Percentiles rank a stretch among this genome's conserved stretches.
phyloP scores from a whole-genome alignment of 2,888 invertebrate species.

The Parapristionchus giblindavisi region DNA sequence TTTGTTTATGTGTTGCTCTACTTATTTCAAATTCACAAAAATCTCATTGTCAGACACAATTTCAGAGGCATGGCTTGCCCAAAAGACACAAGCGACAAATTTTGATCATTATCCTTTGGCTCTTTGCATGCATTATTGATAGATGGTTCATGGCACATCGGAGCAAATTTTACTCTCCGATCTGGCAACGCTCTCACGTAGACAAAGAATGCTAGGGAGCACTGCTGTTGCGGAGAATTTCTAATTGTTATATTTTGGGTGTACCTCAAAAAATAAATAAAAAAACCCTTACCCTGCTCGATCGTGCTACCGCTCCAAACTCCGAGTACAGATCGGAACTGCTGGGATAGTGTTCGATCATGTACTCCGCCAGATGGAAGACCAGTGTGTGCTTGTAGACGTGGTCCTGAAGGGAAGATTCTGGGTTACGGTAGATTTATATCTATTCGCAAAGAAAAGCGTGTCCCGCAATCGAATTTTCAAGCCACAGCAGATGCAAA shows the following conservation, averaged over 20 bases:
- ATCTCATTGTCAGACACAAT: too few relatives aligned
- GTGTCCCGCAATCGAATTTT: not conserved
- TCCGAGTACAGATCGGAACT: constrained; percentile 95
- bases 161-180: too few relatives aligned
- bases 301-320: constrained; percentile 73
- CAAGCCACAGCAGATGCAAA: not conserved
- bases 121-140: too few relatives aligned
- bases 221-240: too few relatives aligned
- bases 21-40: not conserved
- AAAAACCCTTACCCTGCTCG: constrained; percentile 77
- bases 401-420: constrained; percentile 8
- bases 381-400: constrained; percentile 97
- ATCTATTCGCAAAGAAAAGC: not conserved
- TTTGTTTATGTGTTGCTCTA: not conserved
- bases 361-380: constrained; percentile 95
- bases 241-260: not conserved
- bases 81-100: too few relatives aligned
- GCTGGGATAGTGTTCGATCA: constrained; percentile 93
- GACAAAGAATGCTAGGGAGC: too few relatives aligned
- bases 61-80: too few relatives aligned
- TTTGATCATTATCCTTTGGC: too few relatives aligned
- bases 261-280: not conserved
- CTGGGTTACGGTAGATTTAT: constrained; percentile 2
- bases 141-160: too few relatives aligned
- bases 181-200: too few relatives aligned